Conservation (phyloP, 2,888 invertebrate genomes). For the Notocelia uddmanniana region DNA sequence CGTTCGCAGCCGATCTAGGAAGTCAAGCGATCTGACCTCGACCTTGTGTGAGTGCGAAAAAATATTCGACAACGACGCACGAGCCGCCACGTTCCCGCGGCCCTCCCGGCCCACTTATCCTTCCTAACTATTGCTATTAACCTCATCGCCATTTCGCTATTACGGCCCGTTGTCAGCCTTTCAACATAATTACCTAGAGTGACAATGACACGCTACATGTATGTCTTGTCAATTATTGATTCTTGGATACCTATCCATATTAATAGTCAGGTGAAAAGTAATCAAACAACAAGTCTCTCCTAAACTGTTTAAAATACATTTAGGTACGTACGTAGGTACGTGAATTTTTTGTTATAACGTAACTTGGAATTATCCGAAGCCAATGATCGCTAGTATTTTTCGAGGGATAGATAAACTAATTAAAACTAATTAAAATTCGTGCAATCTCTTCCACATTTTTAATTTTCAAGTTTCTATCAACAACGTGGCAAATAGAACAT, state of each 20-base stretch:
- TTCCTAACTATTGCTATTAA: conserved; percentile 28
- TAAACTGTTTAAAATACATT: too few species aligned
- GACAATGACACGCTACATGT: conserved; percentile 13
- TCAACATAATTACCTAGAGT: conserved; percentile 16
- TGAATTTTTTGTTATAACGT: too few species aligned
- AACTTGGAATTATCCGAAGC: neutral
- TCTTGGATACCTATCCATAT: neutral
- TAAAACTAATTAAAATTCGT: too few species aligned
- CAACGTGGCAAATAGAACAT: too few species aligned
- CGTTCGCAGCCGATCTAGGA: conserved; percentile 75
- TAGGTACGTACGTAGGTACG: too few species aligned
- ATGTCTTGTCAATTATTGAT: neutral
- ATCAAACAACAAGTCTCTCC: too few species aligned
- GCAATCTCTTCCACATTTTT: too few species aligned
- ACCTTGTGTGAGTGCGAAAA: conserved; percentile 80
- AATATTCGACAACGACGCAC: conserved; percentile 75
- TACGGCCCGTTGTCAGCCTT: conserved; percentile 13
- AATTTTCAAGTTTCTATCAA: neutral
- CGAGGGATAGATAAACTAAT: neutral
- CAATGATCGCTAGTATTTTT: neutral
- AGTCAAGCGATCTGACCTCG: conserved; percentile 81
- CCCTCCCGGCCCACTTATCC: conserved; percentile 38
- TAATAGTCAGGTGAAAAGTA: too few species aligned
- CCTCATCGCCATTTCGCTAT: conserved; percentile 19
- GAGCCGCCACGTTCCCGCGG: conserved; percentile 52